Percentiles rank a stretch among this genome's conserved stretches.
Evolutionary conservation across 2,888 invertebrate genomes (phyloP).

Genomic region (Pseudeuparius sepicola): DNA sequence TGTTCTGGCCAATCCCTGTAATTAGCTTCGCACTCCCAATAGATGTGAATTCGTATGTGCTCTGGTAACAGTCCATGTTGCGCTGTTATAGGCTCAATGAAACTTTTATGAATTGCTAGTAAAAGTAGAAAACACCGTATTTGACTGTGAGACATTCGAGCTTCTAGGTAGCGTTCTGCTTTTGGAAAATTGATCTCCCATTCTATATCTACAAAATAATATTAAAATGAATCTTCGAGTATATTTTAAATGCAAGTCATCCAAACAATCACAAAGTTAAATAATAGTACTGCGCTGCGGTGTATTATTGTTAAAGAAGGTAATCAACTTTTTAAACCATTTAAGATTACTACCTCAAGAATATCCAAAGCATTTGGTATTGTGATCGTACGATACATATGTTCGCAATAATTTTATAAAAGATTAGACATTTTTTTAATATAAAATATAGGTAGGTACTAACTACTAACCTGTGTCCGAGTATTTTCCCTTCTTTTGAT

Average conservation of each 20-base stretch:
- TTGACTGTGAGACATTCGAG: constrained; percentile 60
- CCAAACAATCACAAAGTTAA: too few relatives aligned
- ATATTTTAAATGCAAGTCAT: too few relatives aligned
- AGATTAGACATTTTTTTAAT: too few relatives aligned
- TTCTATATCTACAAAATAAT: constrained; percentile 56
- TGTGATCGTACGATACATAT: too few relatives aligned
- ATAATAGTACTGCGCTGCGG: too few relatives aligned
- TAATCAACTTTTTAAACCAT: too few relatives aligned
- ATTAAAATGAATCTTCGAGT: too few relatives aligned
- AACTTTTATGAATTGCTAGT: constrained; percentile 58
- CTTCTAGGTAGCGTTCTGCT: constrained; percentile 66
- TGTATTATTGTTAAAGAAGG: too few relatives aligned
- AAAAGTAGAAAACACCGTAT: constrained; percentile 60
- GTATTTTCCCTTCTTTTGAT: constrained; percentile 45
- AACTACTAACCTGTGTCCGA: constrained; percentile 22
- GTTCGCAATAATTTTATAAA: too few relatives aligned
- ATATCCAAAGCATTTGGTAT: too few relatives aligned
- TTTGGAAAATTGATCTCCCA: constrained; percentile 73
- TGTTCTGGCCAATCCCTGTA: constrained; percentile 66
- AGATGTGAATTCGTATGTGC: constrained; percentile 64
- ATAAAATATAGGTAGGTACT: too few relatives aligned
- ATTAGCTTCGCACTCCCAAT: constrained; percentile 69
- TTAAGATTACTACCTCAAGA: too few relatives aligned
- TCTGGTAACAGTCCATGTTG: constrained; percentile 57
- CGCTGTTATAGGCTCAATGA: constrained; percentile 54